Conservation (phyloP, 1,140 invertebrate species). For the Mylabris phalerata region DNA sequence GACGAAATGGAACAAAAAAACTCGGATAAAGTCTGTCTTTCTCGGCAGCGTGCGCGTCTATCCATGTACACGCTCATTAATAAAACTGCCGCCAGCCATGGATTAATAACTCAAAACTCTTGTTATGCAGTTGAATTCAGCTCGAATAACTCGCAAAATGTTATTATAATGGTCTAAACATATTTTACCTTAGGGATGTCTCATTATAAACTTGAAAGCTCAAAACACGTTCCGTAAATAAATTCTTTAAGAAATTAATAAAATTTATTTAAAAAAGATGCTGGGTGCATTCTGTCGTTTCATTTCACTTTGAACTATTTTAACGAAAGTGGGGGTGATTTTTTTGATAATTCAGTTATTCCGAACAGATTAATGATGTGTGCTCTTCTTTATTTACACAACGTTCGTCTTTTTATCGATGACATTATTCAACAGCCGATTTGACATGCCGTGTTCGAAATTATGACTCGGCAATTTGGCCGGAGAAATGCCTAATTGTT, state of each 20-base stretch:
- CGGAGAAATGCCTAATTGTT: too few species aligned
- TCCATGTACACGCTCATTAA: slow-evolving; percentile 12
- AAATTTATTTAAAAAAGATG: not conserved
- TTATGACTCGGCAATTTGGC: too few species aligned
- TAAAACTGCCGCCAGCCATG: slow-evolving; percentile 4
- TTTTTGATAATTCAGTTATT: not conserved
- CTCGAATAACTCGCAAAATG: slow-evolving; percentile 10
- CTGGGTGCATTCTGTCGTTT: not conserved
- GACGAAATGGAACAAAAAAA: not conserved
- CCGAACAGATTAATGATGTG: not conserved
- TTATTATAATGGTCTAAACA: slow-evolving; percentile 18
- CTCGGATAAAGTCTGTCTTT: not conserved
- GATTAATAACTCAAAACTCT: slow-evolving; percentile 15
- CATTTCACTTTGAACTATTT: too few species aligned
- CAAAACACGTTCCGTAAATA: slow-evolving; percentile 2
- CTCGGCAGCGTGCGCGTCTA: not conserved
- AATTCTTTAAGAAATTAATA: not conserved
- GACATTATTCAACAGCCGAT: too few species aligned
- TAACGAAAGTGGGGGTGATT: not conserved
- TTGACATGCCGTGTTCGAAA: too few species aligned
- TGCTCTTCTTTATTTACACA: too few species aligned
- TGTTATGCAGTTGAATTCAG: not conserved
- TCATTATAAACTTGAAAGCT: slow-evolving; percentile 13
- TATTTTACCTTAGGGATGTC: slow-evolving; percentile 14
- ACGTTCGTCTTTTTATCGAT: too few species aligned